Evolutionary conservation across 1,140 invertebrate species (phyloP).

Genomic region (Aphis gossypii): DNA sequence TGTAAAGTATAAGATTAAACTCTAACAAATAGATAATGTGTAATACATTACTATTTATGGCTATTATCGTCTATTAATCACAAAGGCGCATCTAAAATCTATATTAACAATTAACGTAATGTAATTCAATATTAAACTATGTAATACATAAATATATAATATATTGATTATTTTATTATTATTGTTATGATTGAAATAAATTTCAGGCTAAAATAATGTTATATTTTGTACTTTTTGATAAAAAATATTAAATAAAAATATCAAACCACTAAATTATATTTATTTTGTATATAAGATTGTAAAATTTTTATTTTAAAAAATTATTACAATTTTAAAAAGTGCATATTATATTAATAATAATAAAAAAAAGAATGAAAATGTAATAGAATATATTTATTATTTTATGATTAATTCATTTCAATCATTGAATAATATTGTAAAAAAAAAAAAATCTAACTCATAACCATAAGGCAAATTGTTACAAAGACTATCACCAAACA

Average conservation of each 20-base stretch:
- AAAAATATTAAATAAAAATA: conserved; percentile 17
- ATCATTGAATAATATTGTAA: neutral
- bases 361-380: neutral
- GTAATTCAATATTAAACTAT: conserved; percentile 16
- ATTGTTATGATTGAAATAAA: conserved; percentile 15
- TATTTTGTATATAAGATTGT: neutral
- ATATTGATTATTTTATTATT: conserved; percentile 23
- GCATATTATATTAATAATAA: conserved; percentile 11
- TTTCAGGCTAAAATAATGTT: conserved; percentile 3
- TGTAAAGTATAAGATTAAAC: conserved; percentile 39
- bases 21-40: neutral
- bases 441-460: neutral
- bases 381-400: conserved; percentile 4
- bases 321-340: neutral
- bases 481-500: conserved; percentile 33
- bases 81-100: neutral
- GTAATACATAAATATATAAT: neutral
- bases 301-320: neutral
- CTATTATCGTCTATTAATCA: neutral
- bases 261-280: neutral
- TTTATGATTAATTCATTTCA: neutral
- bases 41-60: neutral
- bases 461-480: conserved; percentile 44
- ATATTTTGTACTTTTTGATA: neutral
- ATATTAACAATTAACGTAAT: conserved; percentile 14